Conservation (phyloP, 2,797 vertebrate genomes). For the Acanthurus tractus region DNA sequence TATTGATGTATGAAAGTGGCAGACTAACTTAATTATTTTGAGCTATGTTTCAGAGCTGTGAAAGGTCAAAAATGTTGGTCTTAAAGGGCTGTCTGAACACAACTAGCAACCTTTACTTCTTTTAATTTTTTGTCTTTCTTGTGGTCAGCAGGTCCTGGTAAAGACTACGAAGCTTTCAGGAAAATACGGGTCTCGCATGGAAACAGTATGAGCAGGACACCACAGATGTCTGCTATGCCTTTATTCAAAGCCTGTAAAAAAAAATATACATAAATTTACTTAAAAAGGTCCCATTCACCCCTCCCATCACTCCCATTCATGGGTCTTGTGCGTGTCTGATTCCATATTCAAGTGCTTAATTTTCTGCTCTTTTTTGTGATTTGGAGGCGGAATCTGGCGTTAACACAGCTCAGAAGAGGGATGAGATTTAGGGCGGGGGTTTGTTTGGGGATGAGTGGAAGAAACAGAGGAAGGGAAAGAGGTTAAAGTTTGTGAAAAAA, state of each 20-base stretch:
- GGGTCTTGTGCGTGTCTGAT: constrained; percentile 52
- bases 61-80: constrained; percentile 64
- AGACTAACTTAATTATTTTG: constrained; percentile 73
- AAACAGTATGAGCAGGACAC: background rate
- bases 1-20: constrained; percentile 58
- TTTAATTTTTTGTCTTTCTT: background rate
- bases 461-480: constrained; percentile 8
- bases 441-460: constrained; percentile 13
- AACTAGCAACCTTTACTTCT: constrained; percentile 6
- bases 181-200: constrained; percentile 16
- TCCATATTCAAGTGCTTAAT: constrained; percentile 63
- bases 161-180: background rate
- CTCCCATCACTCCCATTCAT: constrained; percentile 15
- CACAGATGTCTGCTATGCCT: constrained; percentile 21
- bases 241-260: constrained; percentile 34
- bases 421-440: background rate
- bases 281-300: constrained; percentile 26
- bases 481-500: constrained; percentile 46
- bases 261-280: constrained; percentile 26
- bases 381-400: constrained; percentile 50
- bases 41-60: constrained; percentile 63
- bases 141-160: background rate
- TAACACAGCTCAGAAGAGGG: constrained; percentile 38
- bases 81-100: constrained; percentile 48
- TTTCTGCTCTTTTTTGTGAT: constrained; percentile 59